These are phyloP conservation scores for Camponotus vicinus DNA, from an alignment of 1,140 invertebrate species.

Conservation along the genomic window DNA sequence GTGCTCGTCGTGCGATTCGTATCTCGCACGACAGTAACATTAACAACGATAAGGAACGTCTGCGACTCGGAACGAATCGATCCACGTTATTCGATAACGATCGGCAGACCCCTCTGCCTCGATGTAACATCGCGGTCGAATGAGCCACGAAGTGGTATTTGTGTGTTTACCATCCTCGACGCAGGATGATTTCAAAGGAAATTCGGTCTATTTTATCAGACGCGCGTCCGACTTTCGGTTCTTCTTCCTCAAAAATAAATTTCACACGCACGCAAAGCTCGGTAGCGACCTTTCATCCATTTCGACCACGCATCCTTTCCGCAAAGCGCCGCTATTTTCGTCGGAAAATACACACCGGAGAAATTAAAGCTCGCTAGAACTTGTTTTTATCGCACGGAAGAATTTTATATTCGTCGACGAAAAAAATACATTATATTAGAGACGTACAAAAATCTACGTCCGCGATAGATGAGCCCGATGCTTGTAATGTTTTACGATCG, in stretches of 20 bases:
- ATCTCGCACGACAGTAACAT: constrained; percentile 28
- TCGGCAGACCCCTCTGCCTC: constrained; percentile 19
- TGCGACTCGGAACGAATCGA: constrained; percentile 24
- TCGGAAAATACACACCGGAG: constrained; percentile 31
- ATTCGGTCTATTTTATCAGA: constrained; percentile 28
- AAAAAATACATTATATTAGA: not conserved
- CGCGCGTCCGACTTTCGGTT: not conserved
- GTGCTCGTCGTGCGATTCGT: not conserved
- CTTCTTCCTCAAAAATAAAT: not conserved
- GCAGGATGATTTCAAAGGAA: constrained; percentile 43
- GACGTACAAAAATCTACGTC: constrained; percentile 8
- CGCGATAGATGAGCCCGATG: constrained; percentile 16
- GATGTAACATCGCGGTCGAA: constrained; percentile 18
- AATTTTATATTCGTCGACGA: constrained; percentile 4
- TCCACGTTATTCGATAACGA: constrained; percentile 43
- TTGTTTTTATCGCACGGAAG: not conserved
- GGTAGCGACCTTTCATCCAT: not conserved
- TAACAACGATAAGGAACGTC: constrained; percentile 42
- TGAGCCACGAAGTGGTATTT: constrained; percentile 18
- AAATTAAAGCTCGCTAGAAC: constrained; percentile 30
- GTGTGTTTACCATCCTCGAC: not conserved
- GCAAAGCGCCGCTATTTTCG: constrained; percentile 43
- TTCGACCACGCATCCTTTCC: constrained; percentile 11
- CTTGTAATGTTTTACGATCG: constrained; percentile 31
- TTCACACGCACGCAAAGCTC: constrained; percentile 25